phyloP scores from a whole-genome alignment of 2,113 vertebrate species.

The Nothoprocta pentlandii region DNA sequence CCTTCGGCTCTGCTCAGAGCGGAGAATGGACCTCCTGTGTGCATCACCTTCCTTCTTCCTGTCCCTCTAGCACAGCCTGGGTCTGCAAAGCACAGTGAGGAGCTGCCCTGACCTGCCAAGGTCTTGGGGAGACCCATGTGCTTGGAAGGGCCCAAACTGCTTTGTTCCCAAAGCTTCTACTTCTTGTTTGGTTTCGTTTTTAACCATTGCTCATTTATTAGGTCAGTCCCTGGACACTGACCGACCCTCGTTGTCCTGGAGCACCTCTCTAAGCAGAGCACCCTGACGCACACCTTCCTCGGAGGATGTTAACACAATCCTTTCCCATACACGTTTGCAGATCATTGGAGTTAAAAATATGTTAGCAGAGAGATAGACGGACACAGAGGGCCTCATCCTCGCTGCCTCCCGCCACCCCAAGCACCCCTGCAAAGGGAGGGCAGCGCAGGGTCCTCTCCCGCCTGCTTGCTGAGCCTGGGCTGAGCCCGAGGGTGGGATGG shows the following conservation, averaged over 20 bases:
- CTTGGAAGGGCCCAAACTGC: background rate
- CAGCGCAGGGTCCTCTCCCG: background rate
- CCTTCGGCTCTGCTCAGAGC: background rate
- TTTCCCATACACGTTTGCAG: background rate
- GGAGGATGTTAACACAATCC: background rate
- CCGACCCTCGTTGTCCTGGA: background rate
- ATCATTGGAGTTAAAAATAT: slow-evolving; percentile 3
- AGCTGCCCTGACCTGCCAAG: background rate
- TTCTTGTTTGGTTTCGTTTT: background rate
- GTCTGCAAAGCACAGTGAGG: background rate
- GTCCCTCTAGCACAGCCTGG: background rate
- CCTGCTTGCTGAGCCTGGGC: background rate
- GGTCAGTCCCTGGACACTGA: background rate
- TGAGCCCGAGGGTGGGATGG: background rate
- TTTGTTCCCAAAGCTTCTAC: background rate
- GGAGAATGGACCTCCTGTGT: background rate
- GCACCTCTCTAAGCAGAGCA: accelerated
- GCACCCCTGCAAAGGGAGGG: background rate
- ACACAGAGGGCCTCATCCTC: background rate
- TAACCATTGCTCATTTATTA: background rate
- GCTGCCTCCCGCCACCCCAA: background rate
- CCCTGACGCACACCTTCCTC: accelerated
- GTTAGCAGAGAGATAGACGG: background rate
- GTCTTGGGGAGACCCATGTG: background rate
- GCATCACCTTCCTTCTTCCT: background rate